A percentile compares a stretch with the other conserved stretches of the same genome.
Conservation (phyloP, 2,797 vertebrate genomes). For the Myoxocephalus aenaeus region DNA sequence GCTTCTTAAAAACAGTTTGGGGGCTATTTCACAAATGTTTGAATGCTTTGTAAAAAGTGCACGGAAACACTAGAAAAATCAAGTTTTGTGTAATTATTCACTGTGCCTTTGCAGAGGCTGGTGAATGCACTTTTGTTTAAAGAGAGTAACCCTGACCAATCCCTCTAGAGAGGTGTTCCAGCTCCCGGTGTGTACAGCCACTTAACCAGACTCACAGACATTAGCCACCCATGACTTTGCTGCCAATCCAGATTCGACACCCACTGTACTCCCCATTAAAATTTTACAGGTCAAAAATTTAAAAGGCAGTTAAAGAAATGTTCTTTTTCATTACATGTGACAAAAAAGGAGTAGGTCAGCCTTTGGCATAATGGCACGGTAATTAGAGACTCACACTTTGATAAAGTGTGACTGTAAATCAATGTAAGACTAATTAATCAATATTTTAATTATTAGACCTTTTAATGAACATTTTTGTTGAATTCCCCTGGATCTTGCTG, state of each 20-base stretch:
- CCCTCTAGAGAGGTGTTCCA: constrained; percentile 83
- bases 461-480: constrained; percentile 95
- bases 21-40: constrained; percentile 69
- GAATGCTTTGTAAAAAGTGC: constrained; percentile 60
- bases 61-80: constrained; percentile 69
- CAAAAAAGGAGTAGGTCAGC: constrained; percentile 93
- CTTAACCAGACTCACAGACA: constrained; percentile 95
- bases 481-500: constrained; percentile 91
- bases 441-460: constrained; percentile 99
- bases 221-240: constrained; percentile 93
- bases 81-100: constrained; percentile 75
- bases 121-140: constrained; percentile 77
- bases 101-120: constrained; percentile 52
- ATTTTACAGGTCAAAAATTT: constrained; percentile 99
- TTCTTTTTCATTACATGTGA: constrained; percentile 95
- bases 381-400: constrained; percentile 97
- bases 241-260: constrained; percentile 93
- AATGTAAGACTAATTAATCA: constrained; percentile 99
- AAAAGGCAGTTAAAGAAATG: constrained; percentile 98
- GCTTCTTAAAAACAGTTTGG: constrained; percentile 77
- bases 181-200: constrained; percentile 87
- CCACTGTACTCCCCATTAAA: constrained; percentile 95
- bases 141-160: constrained; percentile 80
- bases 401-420: constrained; percentile 99
- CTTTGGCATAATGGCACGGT: constrained; percentile 91